These are phyloP conservation scores for Cheilosia variabilis DNA, from an alignment of 2,888 invertebrate genomes.

Conservation along the genomic window DNA sequence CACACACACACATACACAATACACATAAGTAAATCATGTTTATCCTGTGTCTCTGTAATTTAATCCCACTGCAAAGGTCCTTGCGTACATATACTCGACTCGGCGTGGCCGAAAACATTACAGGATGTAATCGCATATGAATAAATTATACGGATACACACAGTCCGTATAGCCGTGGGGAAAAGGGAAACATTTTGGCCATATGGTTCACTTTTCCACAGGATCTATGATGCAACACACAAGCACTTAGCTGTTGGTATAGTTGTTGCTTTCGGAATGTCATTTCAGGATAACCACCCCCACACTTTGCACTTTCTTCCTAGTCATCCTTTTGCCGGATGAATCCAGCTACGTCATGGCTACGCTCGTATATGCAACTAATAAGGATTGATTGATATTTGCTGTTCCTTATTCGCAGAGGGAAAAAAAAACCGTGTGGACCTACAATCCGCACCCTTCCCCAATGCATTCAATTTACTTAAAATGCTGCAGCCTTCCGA, in stretches of 20 bases:
- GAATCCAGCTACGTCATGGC: conserved; percentile 57
- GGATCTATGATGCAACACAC: background rate
- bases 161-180: conserved; percentile 15
- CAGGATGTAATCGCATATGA: conserved; percentile 83
- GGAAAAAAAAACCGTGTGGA: conserved; percentile 3
- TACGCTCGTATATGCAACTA: conserved; percentile 51
- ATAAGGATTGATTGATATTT: conserved; percentile 74
- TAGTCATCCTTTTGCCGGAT: conserved; percentile 41
- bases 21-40: conserved; percentile 19
- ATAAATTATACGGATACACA: conserved; percentile 81
- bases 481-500: conserved; percentile 56
- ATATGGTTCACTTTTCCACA: conserved; percentile 69
- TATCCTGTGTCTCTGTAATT: conserved; percentile 52
- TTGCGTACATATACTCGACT: conserved; percentile 1
- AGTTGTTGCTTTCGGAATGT: conserved; percentile 56
- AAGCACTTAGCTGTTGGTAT: background rate
- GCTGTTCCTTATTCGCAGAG: background rate
- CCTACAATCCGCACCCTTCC: background rate
- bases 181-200: conserved; percentile 68
- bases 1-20: conserved; percentile 20
- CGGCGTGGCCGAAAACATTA: conserved; percentile 78
- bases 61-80: conserved; percentile 61
- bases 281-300: conserved; percentile 39
- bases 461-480: conserved; percentile 69
- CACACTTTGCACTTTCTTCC: conserved; percentile 37